Base-by-base conservation (phyloP, 2,888 invertebrate genomes). In the Ceratothoa steindachneri region DNA sequence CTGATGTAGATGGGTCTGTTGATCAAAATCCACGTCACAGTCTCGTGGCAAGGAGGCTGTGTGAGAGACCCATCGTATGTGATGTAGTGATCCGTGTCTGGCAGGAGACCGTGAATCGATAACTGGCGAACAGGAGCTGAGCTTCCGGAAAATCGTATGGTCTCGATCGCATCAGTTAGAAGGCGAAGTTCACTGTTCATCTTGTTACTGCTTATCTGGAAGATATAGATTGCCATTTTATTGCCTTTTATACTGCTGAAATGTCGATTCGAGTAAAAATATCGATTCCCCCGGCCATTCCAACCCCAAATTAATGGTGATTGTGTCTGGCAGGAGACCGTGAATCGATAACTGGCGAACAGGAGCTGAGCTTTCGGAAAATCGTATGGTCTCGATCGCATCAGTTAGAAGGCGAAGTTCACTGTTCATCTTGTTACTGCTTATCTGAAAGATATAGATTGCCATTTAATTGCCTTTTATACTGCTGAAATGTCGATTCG, bases 1-100 rank as follows among this genome's bases (percentile, higher is more conserved):
- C 95, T 96, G 85, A 97, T 95, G 87, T 96, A 97, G 84, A 98
- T 95, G 80, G 97, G 98, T 86, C 95, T 96, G 87, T 98, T 98
- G 85, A 97, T 88, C 83, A 98, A 93, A 85, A 98, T 88, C 98
- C 98, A 98, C 82, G 97, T 97, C 86, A 97, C 97, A 30, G 97
- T 97, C 86, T 98, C 98, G 86, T 95, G 92, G 87, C 98, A 98
- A 80, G 96, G 93, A 1, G 98, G 98, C 85, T 94, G 93, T 71
- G 97, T 97, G 73, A 95, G 92, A 55, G 97, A 97, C 67, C 97
- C 97, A 83, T 97, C 96, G 85, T 97, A 98, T 71, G 98, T 98
- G 91, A 98, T 95, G 87, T 95, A 98, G 86, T 95, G 93, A 83
- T 93, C 92, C 67, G 96, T 97, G 82, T 93, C 92, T 5, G 98